phyloP scores from a whole-genome alignment of 2,888 invertebrate species.

The Drosophila buzzatii region DNA sequence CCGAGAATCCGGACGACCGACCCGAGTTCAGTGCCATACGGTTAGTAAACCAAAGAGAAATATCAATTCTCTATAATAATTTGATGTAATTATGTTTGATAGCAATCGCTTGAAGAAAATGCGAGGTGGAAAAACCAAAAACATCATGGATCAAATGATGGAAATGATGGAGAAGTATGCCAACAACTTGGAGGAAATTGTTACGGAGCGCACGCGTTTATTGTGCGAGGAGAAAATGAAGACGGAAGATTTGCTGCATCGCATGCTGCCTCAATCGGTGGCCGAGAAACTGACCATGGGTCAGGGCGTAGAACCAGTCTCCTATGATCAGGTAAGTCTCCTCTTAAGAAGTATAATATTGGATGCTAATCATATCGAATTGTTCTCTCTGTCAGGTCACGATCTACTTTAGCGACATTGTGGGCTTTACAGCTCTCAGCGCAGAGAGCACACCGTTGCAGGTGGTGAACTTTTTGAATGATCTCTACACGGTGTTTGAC shows the following conservation, averaged over 20 bases:
- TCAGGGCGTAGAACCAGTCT: slow-evolving; percentile 96
- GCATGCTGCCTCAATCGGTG: slow-evolving; percentile 98
- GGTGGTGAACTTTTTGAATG: slow-evolving; percentile 98
- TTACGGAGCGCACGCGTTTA: slow-evolving; percentile 95
- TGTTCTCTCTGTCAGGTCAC: slow-evolving; percentile 86
- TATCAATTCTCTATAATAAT: background rate
- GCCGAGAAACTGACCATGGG: slow-evolving; percentile 95
- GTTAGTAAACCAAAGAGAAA: slow-evolving; percentile 43
- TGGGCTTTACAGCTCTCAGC: slow-evolving; percentile 98
- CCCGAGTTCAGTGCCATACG: slow-evolving; percentile 95
- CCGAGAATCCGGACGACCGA: slow-evolving; percentile 92
- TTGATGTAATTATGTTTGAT: background rate
- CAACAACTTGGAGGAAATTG: slow-evolving; percentile 97
- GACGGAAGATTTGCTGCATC: slow-evolving; percentile 95
- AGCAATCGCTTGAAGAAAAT: slow-evolving; percentile 92
- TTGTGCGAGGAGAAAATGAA: slow-evolving; percentile 96
- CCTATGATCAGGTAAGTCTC: slow-evolving; percentile 92
- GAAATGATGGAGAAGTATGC: slow-evolving; percentile 99
- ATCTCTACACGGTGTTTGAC: slow-evolving; percentile 98
- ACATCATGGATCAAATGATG: slow-evolving; percentile 99
- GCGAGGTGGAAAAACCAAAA: slow-evolving; percentile 93
- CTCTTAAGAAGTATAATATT: background rate
- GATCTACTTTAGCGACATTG: slow-evolving; percentile 98
- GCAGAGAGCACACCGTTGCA: slow-evolving; percentile 96
- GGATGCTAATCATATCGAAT: background rate